Base-by-base conservation (phyloP, 2,888 invertebrate species). In the Torymus tubicola region DNA sequence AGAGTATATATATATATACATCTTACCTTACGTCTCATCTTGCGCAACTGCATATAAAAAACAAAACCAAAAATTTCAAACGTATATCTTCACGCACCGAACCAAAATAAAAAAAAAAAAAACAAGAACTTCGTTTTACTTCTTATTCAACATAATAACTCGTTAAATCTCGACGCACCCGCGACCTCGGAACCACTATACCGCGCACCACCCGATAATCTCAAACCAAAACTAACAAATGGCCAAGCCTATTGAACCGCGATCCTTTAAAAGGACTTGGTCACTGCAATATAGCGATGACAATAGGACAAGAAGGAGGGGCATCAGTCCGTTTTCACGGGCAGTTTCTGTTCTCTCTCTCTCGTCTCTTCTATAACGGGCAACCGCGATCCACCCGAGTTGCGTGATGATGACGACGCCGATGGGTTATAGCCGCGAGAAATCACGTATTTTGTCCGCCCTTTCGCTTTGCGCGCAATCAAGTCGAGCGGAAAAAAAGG, bases 381-480 rank as follows among this genome's bases (percentile, higher is more conserved):
- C 4, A 24, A 14, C 61, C 50, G 71, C 58, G 70, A 21, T 5
- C 5, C 31, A 3, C 31, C 4, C 31, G 31, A 31, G 31, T 31
- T 31, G 31, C 31, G 31, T 31, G 31, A 31, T 31, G 31, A 31
- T 31, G 31, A 31, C 5, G 31, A 3, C 3, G 24, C 2, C 50
- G 61, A 50, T 50, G 18, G n/a, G 14, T 12, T 14, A 10, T 14
- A 10, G 57, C 57, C 31, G 64, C 72, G 53, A 73, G 64, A 73
- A 73, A 65, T 73, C 61, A 65, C 64, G 60, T 55, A 14, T 64
- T 73, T 64, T n/a, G n/a, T 65, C 53, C 73, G 71, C 71, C 71
- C 71, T 71, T 21, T 69, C 69, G 58, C 58, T 5, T n/a, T 53
- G 63, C 31, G 61, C 24, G 21, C 14, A n/a, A n/a, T 3, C 52